These are phyloP conservation scores for Platyrinchus mystaceus DNA, from an alignment of 2,797 vertebrate species.

Conservation along the genomic window DNA sequence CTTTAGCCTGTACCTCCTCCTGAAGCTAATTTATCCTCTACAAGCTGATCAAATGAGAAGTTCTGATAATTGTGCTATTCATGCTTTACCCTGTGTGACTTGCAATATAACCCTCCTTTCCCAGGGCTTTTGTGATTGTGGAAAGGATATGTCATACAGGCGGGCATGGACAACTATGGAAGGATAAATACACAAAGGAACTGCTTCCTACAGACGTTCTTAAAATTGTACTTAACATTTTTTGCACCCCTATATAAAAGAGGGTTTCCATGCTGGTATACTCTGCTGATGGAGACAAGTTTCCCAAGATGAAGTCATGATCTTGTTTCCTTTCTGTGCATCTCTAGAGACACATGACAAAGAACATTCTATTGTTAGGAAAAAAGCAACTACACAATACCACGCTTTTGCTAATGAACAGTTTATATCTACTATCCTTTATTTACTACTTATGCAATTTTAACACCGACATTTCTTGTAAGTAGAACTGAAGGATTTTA, in stretches of 20 bases:
- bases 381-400: fast-evolving
- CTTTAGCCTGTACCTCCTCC: constrained; percentile 5
- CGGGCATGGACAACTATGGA: not conserved
- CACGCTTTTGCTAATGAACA: not conserved
- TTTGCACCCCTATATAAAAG: not conserved
- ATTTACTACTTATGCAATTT: not conserved
- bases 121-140: not conserved
- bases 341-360: not conserved
- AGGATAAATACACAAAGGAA: not conserved
- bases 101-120: not conserved
- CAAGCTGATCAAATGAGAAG: not conserved
- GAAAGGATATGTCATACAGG: not conserved
- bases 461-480: not conserved
- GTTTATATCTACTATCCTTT: not conserved
- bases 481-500: not conserved
- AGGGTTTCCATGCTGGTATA: not conserved
- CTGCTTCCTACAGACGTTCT: not conserved
- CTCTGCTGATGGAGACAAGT: not conserved
- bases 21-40: not conserved
- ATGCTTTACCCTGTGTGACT: not conserved
- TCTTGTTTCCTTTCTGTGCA: not conserved
- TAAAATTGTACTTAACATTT: not conserved
- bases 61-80: not conserved
- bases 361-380: not conserved
- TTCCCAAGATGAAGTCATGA: not conserved